phyloP scores from a whole-genome alignment of 2,888 invertebrate genomes.

The Dryadula phaetusa region DNA sequence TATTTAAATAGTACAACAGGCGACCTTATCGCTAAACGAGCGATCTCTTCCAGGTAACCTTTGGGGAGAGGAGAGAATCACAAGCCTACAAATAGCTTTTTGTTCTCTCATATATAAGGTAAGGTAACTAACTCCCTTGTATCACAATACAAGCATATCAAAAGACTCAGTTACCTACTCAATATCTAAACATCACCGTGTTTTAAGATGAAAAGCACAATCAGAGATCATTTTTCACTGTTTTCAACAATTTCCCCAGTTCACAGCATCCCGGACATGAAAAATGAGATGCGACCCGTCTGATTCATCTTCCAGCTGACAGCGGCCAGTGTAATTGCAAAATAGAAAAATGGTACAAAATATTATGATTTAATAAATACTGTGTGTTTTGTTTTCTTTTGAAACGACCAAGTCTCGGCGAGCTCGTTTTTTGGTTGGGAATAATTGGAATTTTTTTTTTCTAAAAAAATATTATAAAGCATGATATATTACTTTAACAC shows the following conservation, averaged over 20 bases:
- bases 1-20: no score
- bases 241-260: slow-evolving; percentile 37
- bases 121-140: neutral
- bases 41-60: no score
- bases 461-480: neutral
- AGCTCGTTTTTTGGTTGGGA: neutral
- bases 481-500: no score
- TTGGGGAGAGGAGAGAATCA: no score
- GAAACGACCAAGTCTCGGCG: neutral
- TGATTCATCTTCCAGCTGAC: slow-evolving; percentile 36
- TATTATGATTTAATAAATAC: slow-evolving; percentile 27
- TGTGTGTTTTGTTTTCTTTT: slow-evolving; percentile 8
- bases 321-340: slow-evolving; percentile 31
- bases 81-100: no score
- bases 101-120: neutral
- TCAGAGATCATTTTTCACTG: slow-evolving; percentile 38
- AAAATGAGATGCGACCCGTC: slow-evolving; percentile 35
- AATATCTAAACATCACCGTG: slow-evolving; percentile 14
- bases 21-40: no score
- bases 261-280: slow-evolving; percentile 35
- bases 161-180: neutral
- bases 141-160: neutral
- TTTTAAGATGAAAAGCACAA: slow-evolving; percentile 29
- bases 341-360: slow-evolving; percentile 32
- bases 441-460: neutral